Base-by-base conservation (phyloP, 2,888 invertebrate genomes). In the Argyra leucocephala region DNA sequence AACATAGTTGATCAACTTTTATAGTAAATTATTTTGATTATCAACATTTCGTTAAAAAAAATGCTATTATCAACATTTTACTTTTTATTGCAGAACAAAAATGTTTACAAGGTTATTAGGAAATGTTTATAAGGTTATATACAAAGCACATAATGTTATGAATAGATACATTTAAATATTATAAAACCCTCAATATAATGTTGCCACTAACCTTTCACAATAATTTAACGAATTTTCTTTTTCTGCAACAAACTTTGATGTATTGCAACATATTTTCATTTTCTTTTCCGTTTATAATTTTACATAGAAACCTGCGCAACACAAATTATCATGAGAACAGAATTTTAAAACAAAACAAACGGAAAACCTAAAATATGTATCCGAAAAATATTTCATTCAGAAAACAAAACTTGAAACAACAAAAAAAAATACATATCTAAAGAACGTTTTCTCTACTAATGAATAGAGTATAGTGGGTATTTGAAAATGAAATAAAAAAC, bases 81-180 rank as follows among this genome's bases (percentile, higher is more conserved):
- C 12, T 31, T 31, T 31, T 31, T 9, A 18, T 18, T 48, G n/a
- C 18, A 18, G 1, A 1, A 2, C 18, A 2, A 5, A 48, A 48
- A 48, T 48, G 48, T 48, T 48, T 48, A 48, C n/a, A 48, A 48
- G 48, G 48, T 48, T 48, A 48, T 18, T 48, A 48, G 48, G 48
- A 18, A 18, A 48, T 48, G 5, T 18, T 9, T 18, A 48, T 15
- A 18, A 48, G 48, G 48, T 48, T 48, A 48, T n/a, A 18, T 12
- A 15, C 37, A 37, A 15, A 31, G 9, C 12, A 31, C 3, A 31
- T n/a, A n/a, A n/a, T n/a, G 31, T 31, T 31, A 31, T 31, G 7
- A 31, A 31, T 10, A 31, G 31, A 10, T 31, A 2, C 12, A 18
- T 48, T 48, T 18, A 9, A 31, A 4, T 48, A 48, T 15, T 48